These are phyloP conservation scores for Streptopelia turtur DNA, from an alignment of 2,797 vertebrate species.

Conservation along the genomic window DNA sequence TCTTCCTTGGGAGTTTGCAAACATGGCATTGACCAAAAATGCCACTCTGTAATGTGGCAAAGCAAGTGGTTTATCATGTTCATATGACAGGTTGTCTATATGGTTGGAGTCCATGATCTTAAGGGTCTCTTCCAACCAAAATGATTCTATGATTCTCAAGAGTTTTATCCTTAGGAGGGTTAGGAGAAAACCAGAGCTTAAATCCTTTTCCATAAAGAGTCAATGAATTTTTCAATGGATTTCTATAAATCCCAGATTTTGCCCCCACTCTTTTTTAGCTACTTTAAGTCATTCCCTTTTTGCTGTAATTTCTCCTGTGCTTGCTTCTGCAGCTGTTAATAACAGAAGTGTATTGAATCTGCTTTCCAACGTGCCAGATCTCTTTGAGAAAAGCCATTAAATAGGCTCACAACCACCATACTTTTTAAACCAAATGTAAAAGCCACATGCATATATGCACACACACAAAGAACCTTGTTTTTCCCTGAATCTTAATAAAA, in stretches of 20 bases:
- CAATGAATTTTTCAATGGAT: background rate
- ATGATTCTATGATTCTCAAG: background rate
- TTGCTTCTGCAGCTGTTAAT: conserved; percentile 16
- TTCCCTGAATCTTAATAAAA: background rate
- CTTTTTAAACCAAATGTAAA: background rate
- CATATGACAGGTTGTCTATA: background rate
- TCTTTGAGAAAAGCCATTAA: conserved; percentile 9
- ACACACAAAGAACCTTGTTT: background rate
- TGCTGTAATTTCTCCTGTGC: background rate
- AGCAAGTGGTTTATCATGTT: background rate
- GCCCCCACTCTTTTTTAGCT: background rate
- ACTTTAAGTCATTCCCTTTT: conserved; percentile 9
- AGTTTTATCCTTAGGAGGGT: background rate
- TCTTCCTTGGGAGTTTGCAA: background rate
- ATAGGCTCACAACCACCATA: background rate
- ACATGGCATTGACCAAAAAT: background rate
- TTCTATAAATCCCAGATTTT: conserved; percentile 12
- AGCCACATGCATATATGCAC: background rate
- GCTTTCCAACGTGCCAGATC: background rate
- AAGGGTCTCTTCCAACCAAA: too few relatives aligned
- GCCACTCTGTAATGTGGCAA: background rate
- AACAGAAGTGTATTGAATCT: background rate
- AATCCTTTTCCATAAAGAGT: background rate
- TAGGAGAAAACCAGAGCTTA: conserved; percentile 1
- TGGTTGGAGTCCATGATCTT: too few relatives aligned